Base-by-base conservation (phyloP, 2,797 vertebrate species). In the Lophotriccus pileatus region DNA sequence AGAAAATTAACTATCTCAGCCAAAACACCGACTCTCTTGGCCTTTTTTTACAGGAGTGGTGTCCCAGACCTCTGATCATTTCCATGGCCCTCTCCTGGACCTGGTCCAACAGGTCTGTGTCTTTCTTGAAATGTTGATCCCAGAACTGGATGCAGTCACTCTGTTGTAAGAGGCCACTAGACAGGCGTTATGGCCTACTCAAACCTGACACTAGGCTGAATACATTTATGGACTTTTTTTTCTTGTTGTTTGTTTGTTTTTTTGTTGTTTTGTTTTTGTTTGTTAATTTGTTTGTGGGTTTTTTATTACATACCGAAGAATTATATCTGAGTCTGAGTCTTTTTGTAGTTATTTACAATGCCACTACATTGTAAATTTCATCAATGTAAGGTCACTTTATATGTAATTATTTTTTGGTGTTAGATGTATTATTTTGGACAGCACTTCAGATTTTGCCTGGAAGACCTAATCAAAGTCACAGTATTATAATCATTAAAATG, bases 91-190 rank as follows among this genome's bases (percentile, higher is more conserved):
- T 74, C 30, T 37, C 53, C 49, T 68, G 49, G 17, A 63, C 19
- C 4, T 4, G 2, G 7, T 68, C 10, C 12, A 34, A 9, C 21
- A 67, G 14, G 13, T 25, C 32, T 30, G 9, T 69, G 23, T 50
- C 23, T 63, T 30, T 22, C 58, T 34, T 22, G 8, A 47, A 10
- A 37, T 17, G 10, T 1, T 23, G 15, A 7, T 72, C 24, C 18
- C 39, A 50, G 15, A 41, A 8, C 12, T 62, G 50, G 36, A 9
- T 4, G 24, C 22, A 47, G 30, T 14, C n/a, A 21, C 6, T 50
- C 15, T 24, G 3, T 5, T 2, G 1, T 8, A 36, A 24, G 63
- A 41, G 34, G 20, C 3, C 3, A 12, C 32, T n/a, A 28, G 12
- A 24, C 9, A 74, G 24, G 8, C 9, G 2, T 13, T 53, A 1